phyloP scores from a whole-genome alignment of 92 coral and sea anemone species.

The Galaxea fascicularis region DNA sequence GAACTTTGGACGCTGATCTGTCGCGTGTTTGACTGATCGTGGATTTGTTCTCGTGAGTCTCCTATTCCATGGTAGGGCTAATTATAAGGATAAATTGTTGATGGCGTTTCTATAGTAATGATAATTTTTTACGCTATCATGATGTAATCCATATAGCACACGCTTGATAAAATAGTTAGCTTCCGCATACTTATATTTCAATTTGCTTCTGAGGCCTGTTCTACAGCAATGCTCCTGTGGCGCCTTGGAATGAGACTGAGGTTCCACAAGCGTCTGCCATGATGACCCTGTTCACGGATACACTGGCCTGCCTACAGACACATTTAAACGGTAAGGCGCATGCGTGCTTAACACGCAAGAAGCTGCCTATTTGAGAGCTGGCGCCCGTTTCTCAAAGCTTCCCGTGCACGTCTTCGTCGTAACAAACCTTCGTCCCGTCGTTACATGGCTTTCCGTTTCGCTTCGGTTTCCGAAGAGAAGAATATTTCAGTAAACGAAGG shows the following conservation, averaged over 20 bases:
- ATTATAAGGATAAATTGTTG: too few species aligned
- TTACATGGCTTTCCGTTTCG: too few species aligned
- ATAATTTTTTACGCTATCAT: too few species aligned
- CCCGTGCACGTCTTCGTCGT: too few species aligned
- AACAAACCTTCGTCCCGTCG: too few species aligned
- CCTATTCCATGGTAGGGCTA: conserved; percentile 85
- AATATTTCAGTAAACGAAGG: too few species aligned
- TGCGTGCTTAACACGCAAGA: not conserved
- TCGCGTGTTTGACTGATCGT: conserved; percentile 85
- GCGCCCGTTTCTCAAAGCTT: too few species aligned
- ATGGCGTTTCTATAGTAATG: too few species aligned
- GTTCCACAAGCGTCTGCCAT: conserved; percentile 94
- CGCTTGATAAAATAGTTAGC: not conserved
- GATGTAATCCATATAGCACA: not conserved
- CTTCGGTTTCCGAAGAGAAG: too few species aligned
- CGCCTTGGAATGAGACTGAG: conserved; percentile 95
- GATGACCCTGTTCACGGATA: conserved; percentile 87
- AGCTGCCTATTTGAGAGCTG: too few species aligned
- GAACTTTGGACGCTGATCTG: conserved; percentile 87
- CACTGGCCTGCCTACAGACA: conserved; percentile 81
- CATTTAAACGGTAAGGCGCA: conserved; percentile 86
- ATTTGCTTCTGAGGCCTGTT: not conserved
- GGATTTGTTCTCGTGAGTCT: conserved; percentile 85
- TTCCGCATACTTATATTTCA: not conserved
- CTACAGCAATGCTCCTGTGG: conserved; percentile 72